Evolutionary conservation across 1,140 invertebrate species (phyloP).

Genomic region (Brachionus angularis): DNA sequence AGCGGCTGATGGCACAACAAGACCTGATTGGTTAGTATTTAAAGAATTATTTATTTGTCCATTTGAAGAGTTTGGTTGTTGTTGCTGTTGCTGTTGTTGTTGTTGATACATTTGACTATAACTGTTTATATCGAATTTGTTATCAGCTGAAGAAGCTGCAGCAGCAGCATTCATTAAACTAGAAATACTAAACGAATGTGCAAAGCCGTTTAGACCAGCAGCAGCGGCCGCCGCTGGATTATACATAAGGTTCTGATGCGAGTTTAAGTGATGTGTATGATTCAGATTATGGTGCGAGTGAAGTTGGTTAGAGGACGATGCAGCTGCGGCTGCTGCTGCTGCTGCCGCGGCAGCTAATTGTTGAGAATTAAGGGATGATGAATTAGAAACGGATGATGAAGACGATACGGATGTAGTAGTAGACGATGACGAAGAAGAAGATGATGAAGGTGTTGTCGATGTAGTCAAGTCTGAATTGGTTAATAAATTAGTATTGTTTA

Average conservation of each 20-base stretch:
- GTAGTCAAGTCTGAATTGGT: slow-evolving; percentile 8
- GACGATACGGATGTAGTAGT: neutral
- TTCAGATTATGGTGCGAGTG: too few relatives aligned
- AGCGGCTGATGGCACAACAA: slow-evolving; percentile 9
- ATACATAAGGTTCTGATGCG: slow-evolving; percentile 43
- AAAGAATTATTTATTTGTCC: neutral
- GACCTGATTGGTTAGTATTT: neutral
- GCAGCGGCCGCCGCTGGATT: slow-evolving; percentile 19
- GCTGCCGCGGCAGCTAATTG: neutral
- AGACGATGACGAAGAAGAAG: slow-evolving; percentile 4
- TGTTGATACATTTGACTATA: slow-evolving; percentile 44
- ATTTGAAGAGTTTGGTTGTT: neutral
- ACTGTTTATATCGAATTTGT: slow-evolving; percentile 44
- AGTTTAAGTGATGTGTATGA: too few relatives aligned
- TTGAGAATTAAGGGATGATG: slow-evolving; percentile 31
- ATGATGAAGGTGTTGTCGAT: slow-evolving; percentile 22
- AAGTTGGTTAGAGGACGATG: slow-evolving; percentile 9
- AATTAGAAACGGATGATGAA: slow-evolving; percentile 6
- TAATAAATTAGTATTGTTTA: neutral
- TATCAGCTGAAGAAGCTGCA: slow-evolving; percentile 1
- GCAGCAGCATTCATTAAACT: slow-evolving; percentile 43
- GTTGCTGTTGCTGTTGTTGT: neutral
- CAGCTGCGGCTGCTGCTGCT: neutral
- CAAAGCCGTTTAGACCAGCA: slow-evolving; percentile 43
- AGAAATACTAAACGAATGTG: slow-evolving; percentile 44